Conservation (phyloP, 2,113 vertebrate genomes). For the Diphyllodes magnificus region DNA sequence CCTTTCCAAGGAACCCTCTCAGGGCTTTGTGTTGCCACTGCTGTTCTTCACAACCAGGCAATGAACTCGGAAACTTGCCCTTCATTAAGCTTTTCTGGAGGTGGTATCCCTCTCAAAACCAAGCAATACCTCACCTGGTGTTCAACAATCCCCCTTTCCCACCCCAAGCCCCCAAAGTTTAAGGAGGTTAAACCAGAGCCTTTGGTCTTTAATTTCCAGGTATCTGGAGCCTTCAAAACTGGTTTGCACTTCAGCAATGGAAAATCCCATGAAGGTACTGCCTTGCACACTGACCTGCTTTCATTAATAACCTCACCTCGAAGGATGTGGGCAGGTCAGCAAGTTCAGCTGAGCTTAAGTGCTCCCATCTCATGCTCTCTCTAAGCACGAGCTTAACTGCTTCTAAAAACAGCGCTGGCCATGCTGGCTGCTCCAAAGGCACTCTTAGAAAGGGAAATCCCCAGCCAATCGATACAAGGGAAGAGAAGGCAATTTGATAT, state of each 20-base stretch:
- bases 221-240: not conserved
- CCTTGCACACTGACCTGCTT: not conserved
- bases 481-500: not conserved
- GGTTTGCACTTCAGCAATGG: not conserved
- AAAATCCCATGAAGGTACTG: not conserved
- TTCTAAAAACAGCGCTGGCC: not conserved
- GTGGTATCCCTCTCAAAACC: not conserved
- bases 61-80: rapidly evolving
- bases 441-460: slow-evolving; percentile 21
- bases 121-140: not conserved
- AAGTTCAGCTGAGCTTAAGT: slow-evolving; percentile 13
- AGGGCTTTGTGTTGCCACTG: not conserved
- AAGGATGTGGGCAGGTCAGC: not conserved
- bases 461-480: not conserved
- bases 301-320: not conserved
- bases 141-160: not conserved
- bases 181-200: not conserved
- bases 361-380: not conserved
- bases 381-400: not conserved
- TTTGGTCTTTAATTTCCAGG: not conserved
- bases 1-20: not conserved
- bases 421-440: not conserved
- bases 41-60: not conserved
- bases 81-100: not conserved
- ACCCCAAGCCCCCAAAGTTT: not conserved